These are phyloP conservation scores for Pelochelys cantorii DNA, from an alignment of 2,797 vertebrate species.

Conservation along the genomic window DNA sequence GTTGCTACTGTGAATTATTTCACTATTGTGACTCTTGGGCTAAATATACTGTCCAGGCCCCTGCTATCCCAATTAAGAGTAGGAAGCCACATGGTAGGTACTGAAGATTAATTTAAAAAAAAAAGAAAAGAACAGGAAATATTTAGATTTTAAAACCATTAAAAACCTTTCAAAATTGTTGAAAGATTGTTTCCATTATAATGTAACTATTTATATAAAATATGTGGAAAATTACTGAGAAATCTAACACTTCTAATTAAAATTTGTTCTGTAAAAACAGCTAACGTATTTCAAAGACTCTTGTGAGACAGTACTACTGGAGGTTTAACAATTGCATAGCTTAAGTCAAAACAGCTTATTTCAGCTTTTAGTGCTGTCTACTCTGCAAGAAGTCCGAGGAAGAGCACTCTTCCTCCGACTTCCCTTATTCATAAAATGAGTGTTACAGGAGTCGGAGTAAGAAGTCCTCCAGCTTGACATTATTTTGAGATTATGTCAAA, in stretches of 20 bases:
- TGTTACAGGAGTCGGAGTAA: too few species aligned
- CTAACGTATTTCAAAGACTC: not conserved
- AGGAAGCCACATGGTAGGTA: not conserved
- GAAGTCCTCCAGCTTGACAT: too few species aligned
- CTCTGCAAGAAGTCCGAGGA: too few species aligned
- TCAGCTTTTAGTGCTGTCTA: too few species aligned
- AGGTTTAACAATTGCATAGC: not conserved
- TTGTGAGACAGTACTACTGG: not conserved
- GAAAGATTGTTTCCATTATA: not conserved
- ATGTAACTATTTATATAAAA: not conserved
- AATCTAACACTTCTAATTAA: not conserved
- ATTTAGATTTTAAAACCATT: not conserved
- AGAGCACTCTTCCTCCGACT: too few species aligned
- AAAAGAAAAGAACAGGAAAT: not conserved
- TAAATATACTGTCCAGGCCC: not conserved
- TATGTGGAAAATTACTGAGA: not conserved
- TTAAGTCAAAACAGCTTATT: too few species aligned
- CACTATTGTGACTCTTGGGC: not conserved
- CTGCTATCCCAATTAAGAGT: accelerated
- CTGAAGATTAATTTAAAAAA: not conserved
- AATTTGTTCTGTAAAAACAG: not conserved
- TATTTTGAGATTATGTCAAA: too few species aligned
- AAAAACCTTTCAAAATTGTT: not conserved
- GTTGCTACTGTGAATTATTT: not conserved
- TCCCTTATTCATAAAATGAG: too few species aligned